A percentile compares a stretch with the other conserved stretches of the same genome.
Conservation (phyloP, 2,113 vertebrate genomes). For the Hypocryptadius cinnamomeus region DNA sequence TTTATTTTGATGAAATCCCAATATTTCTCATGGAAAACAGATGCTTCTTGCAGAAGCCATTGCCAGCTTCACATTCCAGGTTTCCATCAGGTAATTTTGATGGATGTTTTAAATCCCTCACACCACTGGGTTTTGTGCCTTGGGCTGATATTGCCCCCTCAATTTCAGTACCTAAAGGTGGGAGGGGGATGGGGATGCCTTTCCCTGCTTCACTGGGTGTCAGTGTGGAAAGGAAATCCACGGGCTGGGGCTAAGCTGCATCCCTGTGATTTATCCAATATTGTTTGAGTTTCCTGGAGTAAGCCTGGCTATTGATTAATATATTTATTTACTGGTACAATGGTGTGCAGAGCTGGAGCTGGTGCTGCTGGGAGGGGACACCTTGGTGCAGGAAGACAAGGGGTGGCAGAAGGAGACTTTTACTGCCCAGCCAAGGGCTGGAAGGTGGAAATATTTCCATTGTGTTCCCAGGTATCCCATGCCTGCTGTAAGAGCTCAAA, state of each 20-base stretch:
- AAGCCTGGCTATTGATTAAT: background rate
- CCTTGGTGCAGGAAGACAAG: background rate
- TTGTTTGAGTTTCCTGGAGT: background rate
- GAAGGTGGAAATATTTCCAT: constrained; percentile 7
- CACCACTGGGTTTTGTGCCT: background rate
- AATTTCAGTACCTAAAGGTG: background rate
- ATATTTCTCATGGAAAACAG: background rate
- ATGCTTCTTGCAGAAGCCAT: background rate
- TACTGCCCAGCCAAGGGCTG: background rate
- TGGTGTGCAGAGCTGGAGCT: background rate
- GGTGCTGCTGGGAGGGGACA: background rate
- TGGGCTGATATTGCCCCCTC: background rate
- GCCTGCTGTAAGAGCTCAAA: background rate
- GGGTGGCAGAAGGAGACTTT: background rate
- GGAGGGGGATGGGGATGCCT: background rate
- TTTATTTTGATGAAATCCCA: constrained; percentile 18
- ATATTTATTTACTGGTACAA: background rate
- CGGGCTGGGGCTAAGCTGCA: background rate
- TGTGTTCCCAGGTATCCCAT: background rate
- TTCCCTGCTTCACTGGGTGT: background rate
- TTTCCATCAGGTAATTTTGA: constrained; percentile 1
- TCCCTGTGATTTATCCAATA: background rate
- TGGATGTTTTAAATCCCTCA: background rate
- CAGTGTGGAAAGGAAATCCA: background rate
- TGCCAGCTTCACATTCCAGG: background rate